Evolutionary conservation across 2,797 vertebrate species (phyloP), one percentile per base, ranked within the genome.

Genomic region (Iguana delicatissima): DNA sequence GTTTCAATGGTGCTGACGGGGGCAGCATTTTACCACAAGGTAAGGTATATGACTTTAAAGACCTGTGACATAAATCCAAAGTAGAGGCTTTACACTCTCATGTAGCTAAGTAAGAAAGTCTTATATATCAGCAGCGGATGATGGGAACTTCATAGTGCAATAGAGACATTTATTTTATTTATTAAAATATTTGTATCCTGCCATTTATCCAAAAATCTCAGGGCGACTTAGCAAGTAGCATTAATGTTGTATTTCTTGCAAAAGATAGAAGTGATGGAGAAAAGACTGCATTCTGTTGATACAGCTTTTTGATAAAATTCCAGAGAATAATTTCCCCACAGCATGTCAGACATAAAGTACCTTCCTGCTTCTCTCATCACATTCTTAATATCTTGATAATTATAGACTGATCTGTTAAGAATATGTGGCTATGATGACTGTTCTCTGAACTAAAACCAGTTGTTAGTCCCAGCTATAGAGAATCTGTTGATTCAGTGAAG

Each of bases 1-100:
- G 99, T 99, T 80, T 99, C 99, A 64, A 99, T 99, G 99, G 99
- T 99, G 87, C 97, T 99, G 79, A 99, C 99, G 0, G 99, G 99
- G 80, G 99, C 99, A 18, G 99, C 99, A 0, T 99, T 99, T 96
- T 99, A 99, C 95, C 99, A 99, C 96, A 99, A 99, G 98, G 99
- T 99, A 94, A 93, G 74, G 14, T 29, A n/a, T 55, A 0, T 81
- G 69, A 62, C 13, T 1, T 72, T 1, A 1, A n/a, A 20, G 52
- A 46, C 22, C 35, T 67, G 22, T 69, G 22, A n/a, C 38, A 32
- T 59, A 18, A 38, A 55, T 87, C 24, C 42, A 52, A 83, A 81
- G 3, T 29, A 42, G 77, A 59, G 29, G 38, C 12, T 80, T 88
- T 50, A 16, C 16, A 32, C 52, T 85, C 69, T 32, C 6, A 52